phyloP scores from a whole-genome alignment of 2,888 invertebrate species.

The Tipula helvola region DNA sequence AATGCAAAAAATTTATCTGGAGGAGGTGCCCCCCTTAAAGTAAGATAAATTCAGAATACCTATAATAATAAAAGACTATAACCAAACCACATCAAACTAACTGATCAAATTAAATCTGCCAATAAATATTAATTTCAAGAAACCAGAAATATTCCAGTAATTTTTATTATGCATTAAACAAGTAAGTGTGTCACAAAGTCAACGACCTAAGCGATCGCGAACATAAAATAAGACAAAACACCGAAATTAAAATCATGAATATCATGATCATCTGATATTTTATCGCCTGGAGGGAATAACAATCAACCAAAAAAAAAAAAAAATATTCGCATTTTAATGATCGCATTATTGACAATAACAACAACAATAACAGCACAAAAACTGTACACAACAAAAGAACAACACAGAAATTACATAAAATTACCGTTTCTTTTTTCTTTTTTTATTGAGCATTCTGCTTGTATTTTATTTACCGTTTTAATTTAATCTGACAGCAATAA shows the following conservation, averaged over 20 bases:
- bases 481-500: not conserved
- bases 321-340: not conserved
- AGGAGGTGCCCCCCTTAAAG: no score
- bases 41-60: no score
- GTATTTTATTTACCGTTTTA: not conserved
- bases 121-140: not conserved
- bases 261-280: not conserved
- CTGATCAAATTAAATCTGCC: not conserved
- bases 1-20: no score
- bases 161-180: not conserved
- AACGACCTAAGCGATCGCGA: not conserved
- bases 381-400: not conserved
- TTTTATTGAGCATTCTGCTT: not conserved
- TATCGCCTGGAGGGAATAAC: not conserved
- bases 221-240: not conserved
- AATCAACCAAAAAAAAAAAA: not conserved
- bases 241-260: not conserved
- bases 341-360: slow-evolving; percentile 4
- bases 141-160: not conserved
- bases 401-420: not conserved
- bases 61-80: no score
- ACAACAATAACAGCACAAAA: not conserved
- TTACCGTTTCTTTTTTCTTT: not conserved
- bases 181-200: not conserved
- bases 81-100: not conserved